Evolutionary conservation across 2,888 invertebrate genomes (phyloP), one percentile per base, ranked within the genome.

Genomic region (Cephus pygmeus): DNA sequence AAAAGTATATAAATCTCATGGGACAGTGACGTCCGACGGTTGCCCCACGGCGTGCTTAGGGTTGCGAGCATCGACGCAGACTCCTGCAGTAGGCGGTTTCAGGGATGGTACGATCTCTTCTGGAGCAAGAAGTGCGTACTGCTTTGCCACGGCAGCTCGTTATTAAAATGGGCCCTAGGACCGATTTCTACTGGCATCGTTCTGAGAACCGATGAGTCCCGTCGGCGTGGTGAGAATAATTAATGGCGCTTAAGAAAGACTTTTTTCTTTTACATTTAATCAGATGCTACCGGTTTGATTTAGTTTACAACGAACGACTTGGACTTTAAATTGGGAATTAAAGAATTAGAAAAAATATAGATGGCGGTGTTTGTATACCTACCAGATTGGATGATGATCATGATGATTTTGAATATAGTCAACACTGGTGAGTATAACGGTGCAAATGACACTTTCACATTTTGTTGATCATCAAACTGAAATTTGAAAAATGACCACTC

Each of bases 1-100:
- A 34, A 73, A 69, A 76, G 81, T 81, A 82, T 85, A 88, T 89
- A 88, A 90, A 90, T 90, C 88, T 90, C 84, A 80, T 82, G 78
- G 83, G 87, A 88, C 88, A 88, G 86, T 88, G 88, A 90, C 87
- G 88, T 81, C 83, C 82, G 71, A 34, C 74, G 79, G 79, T 76
- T 79, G 79, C 79, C 79, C 76, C 76, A 40, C 73, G 79, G 76
- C 76, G 69, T 35, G 30, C 34, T 36, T 9, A 23, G 68, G 35
- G 30, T 23, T 9, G 34, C 12, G 30, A 76, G 9, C 76, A 30
- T 23, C 34, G 73, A 56, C 69, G 36, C 74, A 15, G 75, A n/a
- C 74, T 69, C 77, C 71, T 34, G 71, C 71, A 34, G 71, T 12
- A 71, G 71, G 74, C 34, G 33, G 74, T 30, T 30, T 31, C 74